Evolutionary conservation across 1,140 invertebrate species (phyloP), one percentile per base, ranked within the genome.

Genomic region (Spodoptera frugiperda): DNA sequence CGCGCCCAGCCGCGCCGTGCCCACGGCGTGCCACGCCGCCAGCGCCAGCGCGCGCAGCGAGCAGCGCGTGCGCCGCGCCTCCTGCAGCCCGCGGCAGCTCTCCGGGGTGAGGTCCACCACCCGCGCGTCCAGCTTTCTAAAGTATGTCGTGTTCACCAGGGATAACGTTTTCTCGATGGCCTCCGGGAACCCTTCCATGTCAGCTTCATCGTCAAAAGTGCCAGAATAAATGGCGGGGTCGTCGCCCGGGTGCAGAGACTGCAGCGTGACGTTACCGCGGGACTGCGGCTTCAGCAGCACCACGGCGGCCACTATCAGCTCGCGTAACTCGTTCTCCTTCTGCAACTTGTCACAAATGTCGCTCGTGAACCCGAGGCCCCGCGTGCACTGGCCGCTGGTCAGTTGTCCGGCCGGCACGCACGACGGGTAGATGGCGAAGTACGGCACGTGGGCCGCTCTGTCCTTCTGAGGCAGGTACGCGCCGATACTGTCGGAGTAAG

Each of bases 201-300:
- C 96, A 0, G 93, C 84, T 0, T 84, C 59, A 46, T 95, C 86
- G 0, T 85, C 89, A 10, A 97, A 95, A 65, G 97, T 97, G 54
- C 97, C 96, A 0, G 97, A 95, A 81, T 96, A 94, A 44, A 98
- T 97, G n/a, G 95, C 87, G 0, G 97, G 96, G 21, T 94, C 90
- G 15, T 96, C 95, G 0, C 94, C 89, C 0, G 97, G 96, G 89
- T 97, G 92, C 0, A 82, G 84, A 8, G 94, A 95, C 12, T 88
- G 83, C 8, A 97, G 83, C 17, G 84, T 87, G 1, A 97, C 81
- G 30, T 86, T 80, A 0, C 94, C 94, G 44, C 87, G 81, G 4
- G 93, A 94, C 68, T 91, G 87, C 5, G 94, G 93, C 49, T 93
- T 90, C 19, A 93, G 76, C n/a, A 91, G 79, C 0, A 91, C 89